Evolutionary conservation across 2,113 vertebrate species (phyloP), one percentile per base, ranked within the genome.

Genomic region (Charina bottae): DNA sequence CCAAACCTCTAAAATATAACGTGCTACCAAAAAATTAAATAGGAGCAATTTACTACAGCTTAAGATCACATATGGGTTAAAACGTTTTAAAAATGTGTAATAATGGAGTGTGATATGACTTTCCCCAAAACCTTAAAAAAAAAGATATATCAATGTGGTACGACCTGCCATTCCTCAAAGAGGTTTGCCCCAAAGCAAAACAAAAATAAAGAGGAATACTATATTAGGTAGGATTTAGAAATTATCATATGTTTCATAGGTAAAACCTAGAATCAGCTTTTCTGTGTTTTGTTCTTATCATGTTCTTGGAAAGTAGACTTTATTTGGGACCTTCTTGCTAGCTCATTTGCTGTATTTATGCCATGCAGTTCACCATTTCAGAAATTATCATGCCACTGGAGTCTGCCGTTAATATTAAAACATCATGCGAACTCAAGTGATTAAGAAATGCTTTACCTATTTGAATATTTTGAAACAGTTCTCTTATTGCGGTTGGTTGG

Each of bases 281-380:
- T 89, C n/a, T 3, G 64, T 24, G 60, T 49, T 92, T 93, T 92
- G 55, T 88, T 64, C 28, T 91, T 59, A 86, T 89, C 92, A 28
- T 58, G 85, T 89, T 94, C 88, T 78, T 92, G 84, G 92, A 83
- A 78, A 86, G 97, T 94, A 97, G 95, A 93, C 93, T 97, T 96
- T 94, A 97, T 93, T 94, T 95, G 93, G 96, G 97, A 94, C 95
- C 95, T 96, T 96, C 96, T 98, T 95, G 97, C 93, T 96, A 97
- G 96, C 94, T 96, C 95, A 92, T 95, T 96, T 93, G 93, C 37
- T 96, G 95, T 96, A 97, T 97, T 97, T 98, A 96, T 97, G 98
- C 98, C 99, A 99, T 99, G 99, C 99, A 98, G 98, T 97, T 97
- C 97, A 97, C 98, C 98, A 97, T 97, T 97, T 97, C 95, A 86